phyloP scores from a whole-genome alignment of 2,888 invertebrate species.

The Apodemia duryi region DNA sequence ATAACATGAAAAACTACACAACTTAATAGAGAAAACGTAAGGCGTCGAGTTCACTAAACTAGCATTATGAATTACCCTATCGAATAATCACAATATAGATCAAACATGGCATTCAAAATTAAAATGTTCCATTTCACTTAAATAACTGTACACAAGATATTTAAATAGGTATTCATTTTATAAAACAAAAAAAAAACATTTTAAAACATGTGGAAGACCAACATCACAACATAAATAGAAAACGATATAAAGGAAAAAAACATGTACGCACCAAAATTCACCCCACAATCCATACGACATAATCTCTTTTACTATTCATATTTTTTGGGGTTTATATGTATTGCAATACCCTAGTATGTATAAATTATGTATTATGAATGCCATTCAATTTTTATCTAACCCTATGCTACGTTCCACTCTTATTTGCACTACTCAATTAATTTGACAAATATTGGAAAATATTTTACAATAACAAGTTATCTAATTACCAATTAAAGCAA shows the following conservation, averaged over 20 bases:
- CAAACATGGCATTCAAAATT: slow-evolving; percentile 48
- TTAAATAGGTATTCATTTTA: slow-evolving; percentile 61
- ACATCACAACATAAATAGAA: slow-evolving; percentile 77
- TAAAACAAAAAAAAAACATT: slow-evolving; percentile 45
- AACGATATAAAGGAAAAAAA: slow-evolving; percentile 54
- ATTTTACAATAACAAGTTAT: no score
- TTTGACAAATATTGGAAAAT: not conserved
- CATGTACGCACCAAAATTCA: slow-evolving; percentile 54
- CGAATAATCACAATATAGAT: slow-evolving; percentile 39
- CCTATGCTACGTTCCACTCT: slow-evolving; percentile 6
- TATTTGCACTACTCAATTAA: slow-evolving; percentile 5
- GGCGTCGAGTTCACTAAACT: slow-evolving; percentile 31
- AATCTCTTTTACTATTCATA: slow-evolving; percentile 18
- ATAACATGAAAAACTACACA: slow-evolving; percentile 32
- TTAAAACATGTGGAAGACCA: slow-evolving; percentile 71
- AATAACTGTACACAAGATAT: slow-evolving; percentile 60
- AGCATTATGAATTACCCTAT: slow-evolving; percentile 37
- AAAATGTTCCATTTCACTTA: slow-evolving; percentile 42
- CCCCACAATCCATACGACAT: slow-evolving; percentile 17
- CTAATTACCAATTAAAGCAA: no score
- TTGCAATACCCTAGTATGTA: slow-evolving; percentile 10
- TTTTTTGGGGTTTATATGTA: slow-evolving; percentile 11
- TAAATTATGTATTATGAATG: slow-evolving; percentile 13
- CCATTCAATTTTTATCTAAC: slow-evolving; percentile 11
- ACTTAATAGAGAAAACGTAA: slow-evolving; percentile 38